Base-by-base conservation (phyloP, 2,888 invertebrate species). In the Lycophotia porphyrea region DNA sequence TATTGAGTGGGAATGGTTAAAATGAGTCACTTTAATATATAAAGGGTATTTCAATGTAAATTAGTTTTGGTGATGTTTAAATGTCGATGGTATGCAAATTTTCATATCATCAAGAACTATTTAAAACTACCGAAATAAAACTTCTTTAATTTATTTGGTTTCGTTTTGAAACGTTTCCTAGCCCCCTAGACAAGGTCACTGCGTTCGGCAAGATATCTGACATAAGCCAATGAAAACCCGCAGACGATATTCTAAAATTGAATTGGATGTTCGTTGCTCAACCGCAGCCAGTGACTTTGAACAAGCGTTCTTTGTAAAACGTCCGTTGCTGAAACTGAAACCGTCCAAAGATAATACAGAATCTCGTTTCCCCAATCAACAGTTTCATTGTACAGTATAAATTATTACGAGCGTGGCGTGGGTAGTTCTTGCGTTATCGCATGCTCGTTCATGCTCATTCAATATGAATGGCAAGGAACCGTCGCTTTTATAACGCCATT, bases 401-500 rank as follows among this genome's bases (percentile, higher is more conserved):
- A 76, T 87, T 83, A 87, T 86, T 71, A 85, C 72, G 13, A 36
- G 72, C 82, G 65, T 71, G 68, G 61, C 80, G 79, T 80, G 84
- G 77, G 85, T 87, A 87, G 87, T 86, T 88, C 86, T 83, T 89
- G 79, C 87, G 89, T 89, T 90, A 90, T 91, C 87, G 84, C 82
- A 78, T 71, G 72, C 80, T 67, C 86, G 85, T 90, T 91, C 88
- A 89, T 85, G 74, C 87, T 89, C 88, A 88, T 93, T 88, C 89
- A 91, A 91, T 90, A 92, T 93, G 91, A 92, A 93, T 91, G 90
- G 76, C 85, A 88, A 84, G 86, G 85, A 88, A 85, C 77, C 84
- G 85, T 52, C n/a, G 52, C 80, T 84, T 87, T 88, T 87, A 84
- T 87, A 90, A 74, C 81, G 67, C 78, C 80, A 78, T 82, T 85